Percentiles rank a stretch among this genome's conserved stretches.
Conservation (phyloP, 2,113 vertebrate genomes). For the Centropus unirufus region DNA sequence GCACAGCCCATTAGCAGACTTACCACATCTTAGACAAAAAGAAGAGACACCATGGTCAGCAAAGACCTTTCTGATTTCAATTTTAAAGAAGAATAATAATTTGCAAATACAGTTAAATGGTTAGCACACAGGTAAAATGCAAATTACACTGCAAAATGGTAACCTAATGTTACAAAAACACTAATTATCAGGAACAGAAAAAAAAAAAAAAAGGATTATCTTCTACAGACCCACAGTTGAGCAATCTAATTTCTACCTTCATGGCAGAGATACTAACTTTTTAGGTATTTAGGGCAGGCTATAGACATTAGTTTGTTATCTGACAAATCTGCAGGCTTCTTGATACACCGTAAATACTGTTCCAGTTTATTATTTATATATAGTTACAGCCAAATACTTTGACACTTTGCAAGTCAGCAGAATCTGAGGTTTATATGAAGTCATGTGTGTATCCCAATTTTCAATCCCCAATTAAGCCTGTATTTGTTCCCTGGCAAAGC, state of each 20-base stretch:
- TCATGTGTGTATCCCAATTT: neutral
- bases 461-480: slow-evolving; percentile 18
- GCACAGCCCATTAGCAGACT: neutral
- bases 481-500: neutral
- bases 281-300: slow-evolving; percentile 19
- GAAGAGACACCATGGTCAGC: neutral
- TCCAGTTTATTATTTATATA: neutral
- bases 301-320: neutral
- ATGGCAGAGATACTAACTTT: neutral
- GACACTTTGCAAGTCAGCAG: slow-evolving; percentile 16
- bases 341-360: neutral
- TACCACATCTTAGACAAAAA: neutral
- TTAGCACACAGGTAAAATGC: neutral
- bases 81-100: neutral
- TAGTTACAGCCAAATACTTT: neutral
- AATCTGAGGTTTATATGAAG: slow-evolving; percentile 6
- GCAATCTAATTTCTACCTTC: slow-evolving; percentile 5
- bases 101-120: neutral
- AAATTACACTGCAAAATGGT: neutral
- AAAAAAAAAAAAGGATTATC: slow-evolving; percentile 51
- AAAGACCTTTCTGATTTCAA: neutral
- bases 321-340: neutral
- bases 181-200: neutral
- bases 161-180: neutral
- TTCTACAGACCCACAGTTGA: neutral